phyloP scores from a whole-genome alignment of 2,797 vertebrate genomes.

The Gouania willdenowi region DNA sequence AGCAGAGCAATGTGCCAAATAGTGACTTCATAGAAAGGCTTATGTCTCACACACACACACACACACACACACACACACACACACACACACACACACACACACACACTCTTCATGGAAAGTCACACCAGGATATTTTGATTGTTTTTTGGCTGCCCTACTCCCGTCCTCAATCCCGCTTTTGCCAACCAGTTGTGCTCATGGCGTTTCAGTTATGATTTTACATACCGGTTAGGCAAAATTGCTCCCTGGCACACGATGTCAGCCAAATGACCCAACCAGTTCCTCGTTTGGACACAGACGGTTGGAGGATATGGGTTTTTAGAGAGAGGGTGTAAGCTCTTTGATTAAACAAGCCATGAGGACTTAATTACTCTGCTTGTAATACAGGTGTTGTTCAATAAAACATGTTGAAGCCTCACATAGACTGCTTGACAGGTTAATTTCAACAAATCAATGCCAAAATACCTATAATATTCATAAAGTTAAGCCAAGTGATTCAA shows the following conservation, averaged over 20 bases:
- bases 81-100: constrained; percentile 4
- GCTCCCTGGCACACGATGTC: constrained; percentile 61
- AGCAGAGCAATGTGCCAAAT: constrained; percentile 52
- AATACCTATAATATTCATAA: too few species aligned
- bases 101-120: constrained; percentile 56
- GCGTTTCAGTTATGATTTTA: constrained; percentile 71
- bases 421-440: too few species aligned
- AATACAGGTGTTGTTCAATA: constrained; percentile 20
- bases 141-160: constrained; percentile 57
- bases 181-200: constrained; percentile 46
- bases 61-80: constrained; percentile 3
- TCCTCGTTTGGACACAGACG: constrained; percentile 57
- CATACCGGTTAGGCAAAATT: constrained; percentile 72
- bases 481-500: too few species aligned
- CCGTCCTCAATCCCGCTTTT: constrained; percentile 47
- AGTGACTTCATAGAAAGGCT: constrained; percentile 60
- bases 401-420: constrained; percentile 1
- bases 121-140: constrained; percentile 66
- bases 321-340: constrained; percentile 35
- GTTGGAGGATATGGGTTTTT: constrained; percentile 53
- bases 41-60: not conserved
- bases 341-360: constrained; percentile 18
- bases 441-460: too few species aligned
- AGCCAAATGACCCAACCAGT: constrained; percentile 65
- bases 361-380: constrained; percentile 32